Base-by-base conservation (phyloP, 2,888 invertebrate species). In the Dermolepida albohirtum region DNA sequence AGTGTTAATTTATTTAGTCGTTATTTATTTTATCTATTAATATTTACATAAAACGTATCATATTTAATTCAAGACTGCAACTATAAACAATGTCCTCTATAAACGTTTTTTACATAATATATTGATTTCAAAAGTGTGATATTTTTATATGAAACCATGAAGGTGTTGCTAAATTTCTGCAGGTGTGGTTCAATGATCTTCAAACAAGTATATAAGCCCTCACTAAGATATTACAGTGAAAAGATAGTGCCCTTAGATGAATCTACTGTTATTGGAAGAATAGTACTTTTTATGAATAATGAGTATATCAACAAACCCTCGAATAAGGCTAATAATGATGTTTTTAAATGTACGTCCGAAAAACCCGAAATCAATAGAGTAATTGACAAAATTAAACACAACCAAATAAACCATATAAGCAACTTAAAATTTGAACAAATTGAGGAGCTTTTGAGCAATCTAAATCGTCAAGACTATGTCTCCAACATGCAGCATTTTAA, bases 401-500 rank as follows among this genome's bases (percentile, higher is more conserved):
- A 44, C 12, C 22, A 44, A 51, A 27, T 34, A 5, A 63, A 41
- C 43, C 50, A 34, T 55, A 66, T 73, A 50, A 57, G 51, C 12
- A 70, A 64, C 29, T 55, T 71, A 17, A 71, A 52, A 40, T 55
- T 67, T 34, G 51, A 71, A 10, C 67, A 73, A 17, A 69, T 73
- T 10, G 66, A 67, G 47, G 65, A 68, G 29, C 49, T 71, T 16
- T 65, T 73, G 55, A 59, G 66, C 40, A 54, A n/a, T 41, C 64
- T 64, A 6, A 69, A 68, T 39, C 54, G 49, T 12, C 62, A 47
- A 17, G 64, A 67, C 57, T 51, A 67, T 57, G 63, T 22, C 17
- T 55, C 66, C 12, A 68, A 67, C 39, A 70, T 59, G 34, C 55
- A 44, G 8, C 66, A 76, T 66, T 75, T 76, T 44, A 66, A 73